Base-by-base conservation (phyloP, 2,888 invertebrate species). In the Stomorhina lunata region DNA sequence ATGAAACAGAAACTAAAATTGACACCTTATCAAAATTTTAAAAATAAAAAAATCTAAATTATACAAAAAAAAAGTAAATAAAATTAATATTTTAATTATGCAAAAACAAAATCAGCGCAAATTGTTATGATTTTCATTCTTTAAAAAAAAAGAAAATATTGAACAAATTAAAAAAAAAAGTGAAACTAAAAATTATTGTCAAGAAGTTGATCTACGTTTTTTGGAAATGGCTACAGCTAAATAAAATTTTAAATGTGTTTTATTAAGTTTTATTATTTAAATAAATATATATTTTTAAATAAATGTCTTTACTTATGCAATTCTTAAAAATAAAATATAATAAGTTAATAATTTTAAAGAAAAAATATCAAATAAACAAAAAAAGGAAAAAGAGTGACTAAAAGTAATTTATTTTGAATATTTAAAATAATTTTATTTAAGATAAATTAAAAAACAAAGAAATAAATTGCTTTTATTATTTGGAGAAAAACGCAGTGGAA, bases 201-300 rank as follows among this genome's bases (percentile, higher is more conserved):
- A 95, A 96, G 96, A 96, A 96, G 96, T 96, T 96, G 96, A 96
- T 96, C 95, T 95, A 96, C 96, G 95, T 96, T 96, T 95, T 95
- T 95, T 95, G 95, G 95, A 95, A 95, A 95, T 95, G 95, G 94
- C 95, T 94, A 94, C 78, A 79, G 72, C 81, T 81, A 71, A 73
- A 27, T 55, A 77, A 63, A 65, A 76, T 76, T 73, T 93, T 93
- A 89, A 88, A 85, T 85, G 85, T 63, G 72, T 75, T 66, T 65
- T 32, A 59, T 61, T 40, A 77, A 68, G 59, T 61, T 15, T 65
- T 77, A 75, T 63, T 69, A 43, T 69, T 78, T 72, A 50, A 68
- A 53, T 77, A 66, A 57, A 65, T 77, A 37, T 61, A 43, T 27
- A 61, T 20, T 32, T 50, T 50, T 6, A 71, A 50, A 68, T 20